Conservation (phyloP, 2,797 vertebrate species). For the Gobionotothen gibberifrons region DNA sequence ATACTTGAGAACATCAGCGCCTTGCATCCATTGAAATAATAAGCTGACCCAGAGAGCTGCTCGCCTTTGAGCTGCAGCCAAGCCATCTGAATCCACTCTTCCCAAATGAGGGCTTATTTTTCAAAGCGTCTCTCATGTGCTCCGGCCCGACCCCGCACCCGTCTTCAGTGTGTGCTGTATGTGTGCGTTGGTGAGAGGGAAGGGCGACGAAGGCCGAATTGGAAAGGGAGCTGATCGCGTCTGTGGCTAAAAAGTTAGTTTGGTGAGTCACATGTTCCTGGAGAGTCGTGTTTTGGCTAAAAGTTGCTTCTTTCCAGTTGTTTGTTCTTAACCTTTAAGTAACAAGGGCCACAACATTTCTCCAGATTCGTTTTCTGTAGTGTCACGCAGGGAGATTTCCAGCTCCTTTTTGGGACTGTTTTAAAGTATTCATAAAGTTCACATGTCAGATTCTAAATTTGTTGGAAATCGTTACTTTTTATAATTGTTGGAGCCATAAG, state of each 20-base stretch:
- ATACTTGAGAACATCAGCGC: slow-evolving; percentile 84
- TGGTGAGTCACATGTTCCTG: slow-evolving; percentile 79
- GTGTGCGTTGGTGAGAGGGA: slow-evolving; percentile 51
- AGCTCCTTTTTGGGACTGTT: slow-evolving; percentile 6
- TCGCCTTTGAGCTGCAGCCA: slow-evolving; percentile 85
- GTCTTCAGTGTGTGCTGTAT: slow-evolving; percentile 55
- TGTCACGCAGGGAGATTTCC: slow-evolving; percentile 8
- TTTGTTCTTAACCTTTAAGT: slow-evolving; percentile 54
- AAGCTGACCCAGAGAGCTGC: slow-evolving; percentile 83
- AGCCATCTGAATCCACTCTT: slow-evolving; percentile 90
- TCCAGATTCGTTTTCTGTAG: slow-evolving; percentile 15
- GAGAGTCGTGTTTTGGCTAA: slow-evolving; percentile 59
- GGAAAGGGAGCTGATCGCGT: slow-evolving; percentile 69
- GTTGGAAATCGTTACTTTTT: slow-evolving; percentile 9
- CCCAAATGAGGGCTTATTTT: slow-evolving; percentile 87
- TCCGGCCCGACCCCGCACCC: slow-evolving; percentile 74
- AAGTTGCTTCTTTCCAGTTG: slow-evolving; percentile 51
- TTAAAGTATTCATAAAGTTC: slow-evolving; percentile 6
- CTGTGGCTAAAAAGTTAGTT: slow-evolving; percentile 71
- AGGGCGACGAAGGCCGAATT: slow-evolving; percentile 49
- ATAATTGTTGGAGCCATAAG: neutral
- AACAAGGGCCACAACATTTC: slow-evolving; percentile 28
- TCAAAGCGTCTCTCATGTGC: slow-evolving; percentile 82
- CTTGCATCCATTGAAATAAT: slow-evolving; percentile 84
- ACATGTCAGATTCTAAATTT: neutral